A percentile compares a stretch with the other conserved stretches of the same genome.
phyloP scores from a whole-genome alignment of 1,140 invertebrate genomes.

The Lepidurus apus region DNA sequence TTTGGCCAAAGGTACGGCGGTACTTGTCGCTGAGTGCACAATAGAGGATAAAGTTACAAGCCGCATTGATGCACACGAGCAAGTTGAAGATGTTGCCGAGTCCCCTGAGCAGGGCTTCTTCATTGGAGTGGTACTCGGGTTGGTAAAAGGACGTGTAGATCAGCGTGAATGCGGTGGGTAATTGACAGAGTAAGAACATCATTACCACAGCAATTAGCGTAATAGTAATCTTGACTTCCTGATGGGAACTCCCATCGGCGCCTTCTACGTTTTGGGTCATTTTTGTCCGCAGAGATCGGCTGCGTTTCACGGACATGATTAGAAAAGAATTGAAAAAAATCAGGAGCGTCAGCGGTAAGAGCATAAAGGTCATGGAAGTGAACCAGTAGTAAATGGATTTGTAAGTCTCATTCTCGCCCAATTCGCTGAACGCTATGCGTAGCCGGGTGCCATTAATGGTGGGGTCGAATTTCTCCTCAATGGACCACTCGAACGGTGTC shows the following conservation, averaged over 20 bases:
- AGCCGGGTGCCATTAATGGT: conserved; percentile 24
- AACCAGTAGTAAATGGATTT: conserved; percentile 60
- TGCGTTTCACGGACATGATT: conserved; percentile 58
- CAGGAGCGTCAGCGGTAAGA: conserved; percentile 60
- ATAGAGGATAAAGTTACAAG: conserved; percentile 70
- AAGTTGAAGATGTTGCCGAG: conserved; percentile 68
- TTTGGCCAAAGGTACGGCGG: conserved; percentile 59
- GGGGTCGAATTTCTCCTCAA: conserved; percentile 34
- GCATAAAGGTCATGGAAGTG: conserved; percentile 59
- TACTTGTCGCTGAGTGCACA: conserved; percentile 70
- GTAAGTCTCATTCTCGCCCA: conserved; percentile 55
- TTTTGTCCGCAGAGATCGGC: conserved; percentile 49
- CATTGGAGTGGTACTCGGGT: conserved; percentile 42
- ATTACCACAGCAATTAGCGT: conserved; percentile 69
- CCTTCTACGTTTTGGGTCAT: conserved; percentile 51
- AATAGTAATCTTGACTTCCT: conserved; percentile 67
- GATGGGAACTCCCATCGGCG: conserved; percentile 45
- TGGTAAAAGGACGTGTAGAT: conserved; percentile 50
- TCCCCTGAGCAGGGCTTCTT: conserved; percentile 48
- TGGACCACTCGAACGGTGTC: conserved; percentile 59
- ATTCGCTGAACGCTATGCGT: conserved; percentile 35
- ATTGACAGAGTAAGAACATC: conserved; percentile 65
- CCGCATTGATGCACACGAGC: conserved; percentile 62
- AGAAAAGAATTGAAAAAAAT: conserved; percentile 68
- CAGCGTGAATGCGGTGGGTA: conserved; percentile 58